phyloP scores from a whole-genome alignment of 2,888 invertebrate genomes.

The Lasiommata megera region DNA sequence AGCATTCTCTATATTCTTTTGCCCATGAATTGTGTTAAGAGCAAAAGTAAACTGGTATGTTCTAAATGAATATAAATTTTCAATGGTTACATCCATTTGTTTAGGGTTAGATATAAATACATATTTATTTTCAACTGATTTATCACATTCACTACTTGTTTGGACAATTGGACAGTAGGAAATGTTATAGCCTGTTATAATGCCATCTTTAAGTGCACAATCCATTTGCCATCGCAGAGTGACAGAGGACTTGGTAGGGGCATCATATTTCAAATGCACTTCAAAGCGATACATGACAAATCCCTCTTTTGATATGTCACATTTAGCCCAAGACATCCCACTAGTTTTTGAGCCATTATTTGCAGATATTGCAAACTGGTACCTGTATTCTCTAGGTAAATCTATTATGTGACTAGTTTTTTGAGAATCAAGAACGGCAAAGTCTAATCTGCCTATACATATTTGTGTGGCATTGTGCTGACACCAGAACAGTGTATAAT shows the following conservation, averaged over 20 bases:
- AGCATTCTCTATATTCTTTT: constrained; percentile 67
- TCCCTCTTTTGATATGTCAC: constrained; percentile 77
- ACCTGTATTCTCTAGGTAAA: constrained; percentile 81
- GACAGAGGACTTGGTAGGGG: constrained; percentile 61
- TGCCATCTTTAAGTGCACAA: constrained; percentile 86
- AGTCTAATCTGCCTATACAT: constrained; percentile 80
- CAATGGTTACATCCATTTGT: constrained; percentile 80
- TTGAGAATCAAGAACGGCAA: constrained; percentile 55
- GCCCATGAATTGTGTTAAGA: constrained; percentile 74
- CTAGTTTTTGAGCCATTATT: constrained; percentile 86
- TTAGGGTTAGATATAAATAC: constrained; percentile 66
- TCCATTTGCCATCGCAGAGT: constrained; percentile 88
- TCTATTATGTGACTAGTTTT: constrained; percentile 81
- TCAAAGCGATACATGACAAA: constrained; percentile 80
- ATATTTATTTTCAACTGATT: constrained; percentile 56
- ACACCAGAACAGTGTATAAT: constrained; percentile 93
- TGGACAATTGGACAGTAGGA: constrained; percentile 86
- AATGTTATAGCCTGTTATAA: constrained; percentile 86
- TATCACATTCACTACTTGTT: constrained; percentile 79
- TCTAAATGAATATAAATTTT: constrained; percentile 86
- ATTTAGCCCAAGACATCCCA: constrained; percentile 93
- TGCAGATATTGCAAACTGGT: constrained; percentile 91
- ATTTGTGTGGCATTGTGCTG: constrained; percentile 64
- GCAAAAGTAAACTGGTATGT: constrained; percentile 87
- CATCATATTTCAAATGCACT: constrained; percentile 57